Evolutionary conservation across 1,140 invertebrate species (phyloP).

Genomic region (Drosophila gunungcola): DNA sequence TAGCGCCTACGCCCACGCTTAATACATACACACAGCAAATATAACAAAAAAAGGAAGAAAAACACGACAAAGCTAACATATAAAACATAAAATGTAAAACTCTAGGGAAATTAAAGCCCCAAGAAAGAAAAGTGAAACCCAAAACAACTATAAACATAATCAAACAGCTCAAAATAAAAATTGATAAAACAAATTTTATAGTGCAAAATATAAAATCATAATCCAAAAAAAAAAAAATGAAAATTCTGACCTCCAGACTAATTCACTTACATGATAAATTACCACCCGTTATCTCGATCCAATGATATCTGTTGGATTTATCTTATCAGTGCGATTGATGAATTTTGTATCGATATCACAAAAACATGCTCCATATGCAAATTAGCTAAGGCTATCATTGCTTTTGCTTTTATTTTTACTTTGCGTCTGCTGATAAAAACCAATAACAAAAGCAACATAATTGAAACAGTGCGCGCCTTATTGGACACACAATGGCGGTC

Average conservation of each 20-base stretch:
- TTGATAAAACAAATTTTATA: not conserved
- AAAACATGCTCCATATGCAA: conserved; percentile 72
- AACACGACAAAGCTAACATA: not conserved
- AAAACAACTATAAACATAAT: not conserved
- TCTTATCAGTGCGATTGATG: conserved; percentile 56
- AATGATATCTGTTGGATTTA: conserved; percentile 47
- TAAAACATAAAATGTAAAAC: not conserved
- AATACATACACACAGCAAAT: conserved; percentile 46
- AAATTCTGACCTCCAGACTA: conserved; percentile 9
- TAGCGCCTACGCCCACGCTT: conserved; percentile 72
- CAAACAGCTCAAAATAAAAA: not conserved
- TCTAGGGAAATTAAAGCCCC: not conserved
- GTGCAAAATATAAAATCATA: too few relatives aligned
- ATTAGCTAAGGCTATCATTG: conserved; percentile 61
- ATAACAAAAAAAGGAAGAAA: conserved; percentile 14
- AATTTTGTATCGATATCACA: conserved; percentile 33
- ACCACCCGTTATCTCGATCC: conserved; percentile 30
- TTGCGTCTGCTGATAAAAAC: conserved; percentile 53
- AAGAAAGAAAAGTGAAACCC: not conserved
- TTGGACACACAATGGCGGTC: conserved; percentile 69
- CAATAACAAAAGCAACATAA: conserved; percentile 56
- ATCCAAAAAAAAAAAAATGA: not conserved
- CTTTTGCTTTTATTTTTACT: conserved; percentile 36
- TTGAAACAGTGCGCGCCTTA: conserved; percentile 45
- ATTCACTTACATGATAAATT: conserved; percentile 61